Conservation (phyloP, 2,113 vertebrate species). For the Petroica traversi region DNA sequence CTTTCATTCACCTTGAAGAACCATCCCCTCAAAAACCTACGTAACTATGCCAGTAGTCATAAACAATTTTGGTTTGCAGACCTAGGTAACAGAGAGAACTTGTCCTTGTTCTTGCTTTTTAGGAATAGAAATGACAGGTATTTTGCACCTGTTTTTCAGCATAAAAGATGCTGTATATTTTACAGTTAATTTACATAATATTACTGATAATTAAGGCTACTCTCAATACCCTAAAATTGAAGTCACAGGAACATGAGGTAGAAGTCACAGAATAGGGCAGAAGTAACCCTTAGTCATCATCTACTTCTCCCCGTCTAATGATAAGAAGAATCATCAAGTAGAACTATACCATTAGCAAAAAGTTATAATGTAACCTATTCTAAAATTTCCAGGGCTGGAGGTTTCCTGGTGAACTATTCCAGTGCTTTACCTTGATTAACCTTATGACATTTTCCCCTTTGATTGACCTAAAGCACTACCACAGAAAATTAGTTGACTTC, state of each 20-base stretch:
- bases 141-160: not conserved
- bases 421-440: not conserved
- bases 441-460: not conserved
- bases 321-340: not conserved
- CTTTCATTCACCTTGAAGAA: not conserved
- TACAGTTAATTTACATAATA: not conserved
- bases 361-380: not conserved
- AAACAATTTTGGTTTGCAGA: not conserved
- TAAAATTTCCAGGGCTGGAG: not conserved
- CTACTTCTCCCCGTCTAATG: not conserved
- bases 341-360: fast-evolving
- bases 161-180: not conserved
- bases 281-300: not conserved
- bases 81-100: not conserved
- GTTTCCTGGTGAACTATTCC: not conserved
- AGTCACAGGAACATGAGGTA: not conserved
- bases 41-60: not conserved
- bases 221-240: not conserved
- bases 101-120: not conserved
- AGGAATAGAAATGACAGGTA: not conserved
- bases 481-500: not conserved
- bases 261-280: not conserved
- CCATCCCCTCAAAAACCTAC: not conserved
- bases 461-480: not conserved
- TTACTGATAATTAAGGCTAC: not conserved